Base-by-base conservation (phyloP, 2,888 invertebrate genomes). In the Leptura quadrifasciata region DNA sequence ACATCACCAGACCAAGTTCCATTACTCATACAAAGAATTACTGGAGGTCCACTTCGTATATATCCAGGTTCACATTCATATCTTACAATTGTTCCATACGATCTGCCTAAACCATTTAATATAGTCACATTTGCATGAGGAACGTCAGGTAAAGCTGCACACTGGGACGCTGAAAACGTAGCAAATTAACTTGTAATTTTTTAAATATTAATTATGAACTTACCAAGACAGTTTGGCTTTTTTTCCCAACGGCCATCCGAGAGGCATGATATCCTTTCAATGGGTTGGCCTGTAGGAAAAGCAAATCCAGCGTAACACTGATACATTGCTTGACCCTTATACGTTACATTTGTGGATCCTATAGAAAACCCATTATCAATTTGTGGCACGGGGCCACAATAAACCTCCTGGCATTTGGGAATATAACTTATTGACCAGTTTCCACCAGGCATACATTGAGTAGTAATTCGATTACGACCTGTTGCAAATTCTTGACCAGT, bases 281-380 rank as follows among this genome's bases (percentile, higher is more conserved):
- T 95, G 0, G 96, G 96, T 83, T 94, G 92, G 69, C 95, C 95
- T 68, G 96, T 95, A 5, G 97, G 94, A 86, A 98, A 98, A 68
- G 96, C 96, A 87, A 98, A 98, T 58, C 97, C 98, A 71, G 98
- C 97, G 88, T 98, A 98, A 88, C 98, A 98, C 87, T 98, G 97
- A 88, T 98, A 98, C 88, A 96, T 97, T 72, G 98, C 98, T 81
- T 96, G 92, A 47, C 98, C 98, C 78, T 94, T 93, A 87, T 96
- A 98, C 0, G 98, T 98, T 8, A 98, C 98, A 89, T 98, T 98
- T 3, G 97, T 95, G 0, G 98, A 97, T 64, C 96, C 97, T 87
- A 97, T 97, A 2, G 98, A 98, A 89, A 98, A 98, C 64, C 98
- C 98, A 88, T 98, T 98, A 87, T 97, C 97, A 80, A 98, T 98